Conservation (phyloP, 92 coral and sea anemone genomes). For the Epizoanthus scotinus region DNA sequence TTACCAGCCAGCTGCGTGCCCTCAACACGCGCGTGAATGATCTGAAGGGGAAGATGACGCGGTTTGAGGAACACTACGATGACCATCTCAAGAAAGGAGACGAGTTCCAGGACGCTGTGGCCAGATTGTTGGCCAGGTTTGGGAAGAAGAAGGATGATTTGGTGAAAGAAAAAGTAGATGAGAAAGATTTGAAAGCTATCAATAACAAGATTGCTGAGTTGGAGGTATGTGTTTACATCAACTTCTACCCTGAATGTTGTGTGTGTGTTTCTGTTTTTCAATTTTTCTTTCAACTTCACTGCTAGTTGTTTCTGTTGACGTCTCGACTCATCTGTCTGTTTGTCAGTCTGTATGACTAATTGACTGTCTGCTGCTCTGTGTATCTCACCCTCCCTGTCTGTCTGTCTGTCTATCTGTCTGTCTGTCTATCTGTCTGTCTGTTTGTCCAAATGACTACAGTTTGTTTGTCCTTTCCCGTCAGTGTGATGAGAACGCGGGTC, state of each 20-base stretch:
- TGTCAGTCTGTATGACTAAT: too few species aligned
- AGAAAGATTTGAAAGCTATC: conserved; percentile 70
- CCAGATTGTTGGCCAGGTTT: conserved; percentile 78
- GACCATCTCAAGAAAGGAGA: conserved; percentile 78
- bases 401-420: too few species aligned
- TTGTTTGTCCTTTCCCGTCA: too few species aligned
- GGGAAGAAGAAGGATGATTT: conserved; percentile 75
- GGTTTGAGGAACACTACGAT: conserved; percentile 86
- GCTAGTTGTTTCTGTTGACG: too few species aligned
- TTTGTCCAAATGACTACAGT: too few species aligned
- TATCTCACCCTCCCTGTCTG: too few species aligned
- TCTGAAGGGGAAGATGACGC: conserved; percentile 70
- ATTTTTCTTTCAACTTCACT: neutral
- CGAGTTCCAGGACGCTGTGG: conserved; percentile 86
- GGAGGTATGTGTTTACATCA: conserved; percentile 58
- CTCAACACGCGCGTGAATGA: conserved; percentile 83
- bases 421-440: too few species aligned
- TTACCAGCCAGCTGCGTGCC: conserved; percentile 82
- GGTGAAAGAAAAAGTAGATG: conserved; percentile 62
- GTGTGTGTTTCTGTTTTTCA: neutral
- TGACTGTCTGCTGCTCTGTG: too few species aligned
- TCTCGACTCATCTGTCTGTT: too few species aligned
- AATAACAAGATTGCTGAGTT: conserved; percentile 69
- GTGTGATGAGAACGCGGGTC: too few species aligned
- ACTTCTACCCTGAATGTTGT: neutral